These are phyloP conservation scores for Bimastos eiseni DNA, from an alignment of 2,888 invertebrate species.

Conservation along the genomic window DNA sequence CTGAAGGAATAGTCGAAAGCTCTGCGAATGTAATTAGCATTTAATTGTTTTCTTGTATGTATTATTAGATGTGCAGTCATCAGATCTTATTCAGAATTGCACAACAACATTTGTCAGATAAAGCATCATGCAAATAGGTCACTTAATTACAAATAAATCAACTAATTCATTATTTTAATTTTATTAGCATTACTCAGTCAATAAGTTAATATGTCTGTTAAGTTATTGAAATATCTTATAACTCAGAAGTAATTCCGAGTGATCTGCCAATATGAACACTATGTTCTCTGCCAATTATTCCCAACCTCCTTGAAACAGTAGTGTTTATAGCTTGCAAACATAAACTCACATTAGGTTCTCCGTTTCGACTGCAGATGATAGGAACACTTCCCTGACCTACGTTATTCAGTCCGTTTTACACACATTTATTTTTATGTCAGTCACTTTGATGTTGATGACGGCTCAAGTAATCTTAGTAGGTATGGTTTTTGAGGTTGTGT, in stretches of 20 bases:
- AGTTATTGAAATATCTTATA: not conserved
- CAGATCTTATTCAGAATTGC: not conserved
- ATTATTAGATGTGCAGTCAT: not conserved
- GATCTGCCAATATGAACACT: no score
- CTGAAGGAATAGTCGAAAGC: slow-evolving; percentile 56
- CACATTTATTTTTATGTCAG: no score
- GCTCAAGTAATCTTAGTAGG: no score
- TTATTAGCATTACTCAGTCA: not conserved
- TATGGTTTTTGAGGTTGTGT: no score
- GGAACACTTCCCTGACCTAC: no score
- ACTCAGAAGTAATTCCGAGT: not conserved
- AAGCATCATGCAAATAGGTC: not conserved
- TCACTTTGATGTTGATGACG: no score
- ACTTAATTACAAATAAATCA: not conserved
- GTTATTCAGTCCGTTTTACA: no score
- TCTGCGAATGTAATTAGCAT: slow-evolving; percentile 53
- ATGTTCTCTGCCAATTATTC: no score
- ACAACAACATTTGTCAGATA: not conserved
- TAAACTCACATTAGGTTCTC: no score
- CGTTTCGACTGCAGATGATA: no score
- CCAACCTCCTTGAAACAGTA: no score
- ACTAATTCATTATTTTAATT: not conserved
- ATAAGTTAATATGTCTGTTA: not conserved
- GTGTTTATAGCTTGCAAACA: no score
- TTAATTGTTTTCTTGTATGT: slow-evolving; percentile 4